Conservation (phyloP, 2,797 vertebrate genomes). For the Xiphophorus birchmanni region DNA sequence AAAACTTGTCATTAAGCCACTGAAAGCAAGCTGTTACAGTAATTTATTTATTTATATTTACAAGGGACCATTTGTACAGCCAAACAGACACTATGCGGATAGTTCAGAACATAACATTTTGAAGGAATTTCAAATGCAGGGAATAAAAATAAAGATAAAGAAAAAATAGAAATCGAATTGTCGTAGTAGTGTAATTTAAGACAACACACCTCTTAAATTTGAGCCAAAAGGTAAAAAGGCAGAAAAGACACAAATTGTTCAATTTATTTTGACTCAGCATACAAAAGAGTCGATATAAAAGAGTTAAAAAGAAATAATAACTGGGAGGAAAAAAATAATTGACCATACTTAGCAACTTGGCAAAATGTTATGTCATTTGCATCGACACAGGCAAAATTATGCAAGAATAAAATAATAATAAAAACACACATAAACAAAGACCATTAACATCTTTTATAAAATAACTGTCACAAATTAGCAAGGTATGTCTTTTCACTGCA, state of each 20-base stretch:
- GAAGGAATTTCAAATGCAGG: neutral
- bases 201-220: neutral
- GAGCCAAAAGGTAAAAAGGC: neutral
- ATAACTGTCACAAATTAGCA: neutral
- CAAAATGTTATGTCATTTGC: neutral
- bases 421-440: neutral
- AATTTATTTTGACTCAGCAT: neutral
- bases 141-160: neutral
- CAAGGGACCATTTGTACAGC: neutral
- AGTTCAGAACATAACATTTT: neutral
- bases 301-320: neutral
- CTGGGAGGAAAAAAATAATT: neutral
- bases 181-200: neutral
- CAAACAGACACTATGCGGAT: neutral
- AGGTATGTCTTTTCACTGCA: neutral
- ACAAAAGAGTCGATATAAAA: neutral
- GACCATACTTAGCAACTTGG: neutral
- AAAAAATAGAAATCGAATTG: neutral
- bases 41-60: neutral
- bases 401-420: neutral
- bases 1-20: neutral
- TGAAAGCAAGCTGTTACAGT: neutral
- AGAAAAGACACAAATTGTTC: neutral
- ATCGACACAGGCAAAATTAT: neutral
- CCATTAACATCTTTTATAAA: neutral